phyloP scores from a whole-genome alignment of 1,140 invertebrate species.

The Drosophila eugracilis region DNA sequence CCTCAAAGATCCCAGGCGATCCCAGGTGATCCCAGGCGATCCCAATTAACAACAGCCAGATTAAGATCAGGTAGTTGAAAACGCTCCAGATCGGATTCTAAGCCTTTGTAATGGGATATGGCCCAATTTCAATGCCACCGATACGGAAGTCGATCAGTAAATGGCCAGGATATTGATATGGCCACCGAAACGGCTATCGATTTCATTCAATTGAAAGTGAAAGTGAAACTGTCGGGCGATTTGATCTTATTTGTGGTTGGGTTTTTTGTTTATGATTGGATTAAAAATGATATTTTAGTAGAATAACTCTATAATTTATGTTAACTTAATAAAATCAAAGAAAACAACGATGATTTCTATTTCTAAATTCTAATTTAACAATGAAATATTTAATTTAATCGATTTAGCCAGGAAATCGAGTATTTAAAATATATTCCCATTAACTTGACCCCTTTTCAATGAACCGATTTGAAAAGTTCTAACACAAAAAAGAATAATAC shows the following conservation, averaged over 20 bases:
- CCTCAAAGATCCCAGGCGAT: not conserved
- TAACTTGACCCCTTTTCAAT: slow-evolving; percentile 24
- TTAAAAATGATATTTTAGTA: not conserved
- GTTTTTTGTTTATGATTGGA: not conserved
- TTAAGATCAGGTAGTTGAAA: slow-evolving; percentile 14
- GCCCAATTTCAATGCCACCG: slow-evolving; percentile 4
- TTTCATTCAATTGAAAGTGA: slow-evolving; percentile 27
- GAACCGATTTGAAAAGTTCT: slow-evolving; percentile 5
- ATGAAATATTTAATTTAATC: too few species aligned
- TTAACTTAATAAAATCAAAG: too few species aligned
- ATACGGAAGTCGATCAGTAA: slow-evolving; percentile 40
- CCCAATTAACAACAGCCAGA: slow-evolving; percentile 26
- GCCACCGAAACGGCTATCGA: slow-evolving; percentile 15
- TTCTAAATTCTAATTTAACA: too few species aligned
- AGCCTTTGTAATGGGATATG: slow-evolving; percentile 46
- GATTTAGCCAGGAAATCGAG: not conserved
- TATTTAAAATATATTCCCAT: slow-evolving; percentile 9
- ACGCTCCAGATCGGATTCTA: not conserved
- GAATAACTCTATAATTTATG: too few species aligned
- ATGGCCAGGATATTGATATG: slow-evolving; percentile 40
- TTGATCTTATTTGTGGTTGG: not conserved
- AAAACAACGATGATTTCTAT: too few species aligned
- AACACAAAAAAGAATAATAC: not conserved
- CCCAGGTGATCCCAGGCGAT: not conserved
- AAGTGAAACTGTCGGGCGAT: slow-evolving; percentile 4